Evolutionary conservation across 2,797 vertebrate species (phyloP), one percentile per base, ranked within the genome.

Genomic region (Peromyscus nudipes): DNA sequence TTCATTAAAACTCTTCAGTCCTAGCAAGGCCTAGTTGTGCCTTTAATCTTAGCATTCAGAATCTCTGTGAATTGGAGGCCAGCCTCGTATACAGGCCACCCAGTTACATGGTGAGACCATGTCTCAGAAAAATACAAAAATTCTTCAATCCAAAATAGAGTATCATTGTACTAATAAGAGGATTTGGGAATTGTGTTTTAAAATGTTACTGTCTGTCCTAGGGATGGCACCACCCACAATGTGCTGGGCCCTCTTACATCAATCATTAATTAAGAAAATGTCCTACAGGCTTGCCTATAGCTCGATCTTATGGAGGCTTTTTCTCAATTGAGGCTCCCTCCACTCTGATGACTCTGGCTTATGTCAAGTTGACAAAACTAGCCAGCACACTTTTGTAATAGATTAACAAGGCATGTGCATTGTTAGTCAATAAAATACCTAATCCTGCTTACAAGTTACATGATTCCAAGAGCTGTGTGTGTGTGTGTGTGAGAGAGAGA

Each of bases 1-100:
- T 52, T 90, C 73, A 57, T 91, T 93, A 89, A 93, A 82, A 81
- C 31, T 75, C 34, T 73, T 87, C 65, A 57, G 37, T 73, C 69
- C 11, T 87, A 37, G n/a, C n/a, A 75, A 13, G 16, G 27, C 69
- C 57, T 21, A 19, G 11, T 57, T 37, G 67, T 40, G 25, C n/a
- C 37, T 43, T 75, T 55, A 75, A 1, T 31, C 11, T 57, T 10
- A 75, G 69, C 17, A 75, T 57, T 73, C 19, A 49, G n/a, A 25
- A 57, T 40, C 25, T 88, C n/a, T 88, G 10, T 69, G 25, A 73
- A 57, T 71, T 57, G 31, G 46, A 69, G 49, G 31, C 46, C 46
- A 69, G n/a, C 25, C 43, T 60, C 9, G 25, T 75, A 52, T 73
- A 17, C 3, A 69, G 49, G 23, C 21, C 21, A 55, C 46, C 7